Percentiles rank a stretch among this genome's conserved stretches.
Evolutionary conservation across 1,140 invertebrate species (phyloP).

Genomic region (Trachymyrmex septentrionalis): DNA sequence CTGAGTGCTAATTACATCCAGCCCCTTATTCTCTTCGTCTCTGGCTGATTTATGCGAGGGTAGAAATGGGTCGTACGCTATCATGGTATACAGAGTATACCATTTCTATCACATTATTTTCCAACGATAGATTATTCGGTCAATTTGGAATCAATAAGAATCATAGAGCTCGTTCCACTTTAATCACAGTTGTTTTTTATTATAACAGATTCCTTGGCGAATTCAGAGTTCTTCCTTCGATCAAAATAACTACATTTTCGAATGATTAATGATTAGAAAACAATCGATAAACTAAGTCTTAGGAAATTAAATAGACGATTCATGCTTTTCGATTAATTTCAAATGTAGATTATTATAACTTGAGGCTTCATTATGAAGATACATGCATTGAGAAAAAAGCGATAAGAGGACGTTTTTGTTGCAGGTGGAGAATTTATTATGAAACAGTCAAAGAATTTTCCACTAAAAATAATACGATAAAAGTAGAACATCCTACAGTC

Average conservation of each 20-base stretch:
- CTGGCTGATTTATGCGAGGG: constrained; percentile 55
- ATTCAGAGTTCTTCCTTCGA: neutral
- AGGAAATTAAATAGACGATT: neutral
- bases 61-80: constrained; percentile 49
- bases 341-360: neutral
- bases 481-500: constrained; percentile 5
- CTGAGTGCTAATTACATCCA: constrained; percentile 53
- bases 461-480: constrained; percentile 2
- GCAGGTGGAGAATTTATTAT: neutral
- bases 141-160: constrained; percentile 12
- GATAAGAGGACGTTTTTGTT: neutral
- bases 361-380: neutral
- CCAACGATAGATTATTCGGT: constrained; percentile 23
- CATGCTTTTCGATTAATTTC: neutral
- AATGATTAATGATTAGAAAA: neutral
- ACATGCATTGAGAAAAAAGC: neutral
- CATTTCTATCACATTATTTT: constrained; percentile 41
- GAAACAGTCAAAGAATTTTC: constrained; percentile 7
- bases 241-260: neutral
- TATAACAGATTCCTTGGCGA: neutral
- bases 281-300: neutral
- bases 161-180: neutral
- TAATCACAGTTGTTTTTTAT: constrained; percentile 15
- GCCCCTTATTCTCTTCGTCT: constrained; percentile 17
- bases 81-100: constrained; percentile 6